Conservation (phyloP, 92 coral and sea anemone genomes). For the Anthopleura xanthogrammica region DNA sequence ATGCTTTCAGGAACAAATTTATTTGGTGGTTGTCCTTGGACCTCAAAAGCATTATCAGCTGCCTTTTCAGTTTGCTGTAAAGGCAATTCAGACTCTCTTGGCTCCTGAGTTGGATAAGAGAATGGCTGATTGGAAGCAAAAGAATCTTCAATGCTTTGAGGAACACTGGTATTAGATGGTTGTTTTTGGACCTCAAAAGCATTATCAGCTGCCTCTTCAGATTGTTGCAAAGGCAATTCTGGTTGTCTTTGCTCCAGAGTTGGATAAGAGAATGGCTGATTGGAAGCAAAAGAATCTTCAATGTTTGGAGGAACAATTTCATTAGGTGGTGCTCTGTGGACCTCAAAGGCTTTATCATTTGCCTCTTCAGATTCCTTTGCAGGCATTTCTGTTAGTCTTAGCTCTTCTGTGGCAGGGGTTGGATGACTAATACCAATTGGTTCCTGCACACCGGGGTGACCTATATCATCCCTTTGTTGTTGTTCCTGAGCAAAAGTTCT, state of each 20-base stretch:
- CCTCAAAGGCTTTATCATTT: background rate
- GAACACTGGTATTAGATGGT: background rate
- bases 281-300: background rate
- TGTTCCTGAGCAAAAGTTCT: background rate
- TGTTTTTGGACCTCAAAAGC: background rate
- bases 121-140: background rate
- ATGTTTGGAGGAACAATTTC: background rate
- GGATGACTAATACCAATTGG: background rate
- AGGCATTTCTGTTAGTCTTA: background rate
- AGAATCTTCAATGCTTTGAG: background rate
- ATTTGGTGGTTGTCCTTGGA: background rate
- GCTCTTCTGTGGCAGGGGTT: background rate
- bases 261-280: background rate
- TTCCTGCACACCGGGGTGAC: background rate
- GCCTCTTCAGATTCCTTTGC: background rate
- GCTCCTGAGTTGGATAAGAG: background rate
- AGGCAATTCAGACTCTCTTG: background rate
- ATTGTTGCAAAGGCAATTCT: background rate
- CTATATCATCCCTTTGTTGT: background rate
- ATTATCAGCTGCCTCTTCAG: background rate
- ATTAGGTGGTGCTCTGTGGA: background rate
- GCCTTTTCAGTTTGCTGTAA: background rate
- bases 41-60: background rate
- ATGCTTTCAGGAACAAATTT: background rate
- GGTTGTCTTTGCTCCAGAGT: background rate